Evolutionary conservation across 2,797 vertebrate species (phyloP).

Genomic region (Helostoma temminkii): DNA sequence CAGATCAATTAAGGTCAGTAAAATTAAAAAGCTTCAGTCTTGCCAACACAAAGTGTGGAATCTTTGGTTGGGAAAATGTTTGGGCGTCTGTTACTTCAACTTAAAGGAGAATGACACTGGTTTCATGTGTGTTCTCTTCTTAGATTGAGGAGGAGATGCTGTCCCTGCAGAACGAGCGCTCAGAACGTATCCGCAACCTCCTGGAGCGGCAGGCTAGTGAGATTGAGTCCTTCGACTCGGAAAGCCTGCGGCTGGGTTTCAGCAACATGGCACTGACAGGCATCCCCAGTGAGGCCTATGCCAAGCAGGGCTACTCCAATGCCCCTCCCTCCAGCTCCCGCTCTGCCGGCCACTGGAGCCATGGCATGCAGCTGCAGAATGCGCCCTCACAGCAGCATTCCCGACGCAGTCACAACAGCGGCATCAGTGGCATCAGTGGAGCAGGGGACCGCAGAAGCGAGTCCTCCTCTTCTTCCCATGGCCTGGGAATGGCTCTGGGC

Average conservation of each 20-base stretch:
- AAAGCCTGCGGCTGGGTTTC: conserved; percentile 92
- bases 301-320: conserved; percentile 90
- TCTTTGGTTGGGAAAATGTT: no score
- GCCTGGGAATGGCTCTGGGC: conserved; percentile 68
- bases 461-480: conserved; percentile 76
- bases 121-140: background rate
- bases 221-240: conserved; percentile 92
- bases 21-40: no score
- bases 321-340: conserved; percentile 84
- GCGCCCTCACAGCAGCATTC: conserved; percentile 84
- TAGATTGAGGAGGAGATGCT: conserved; percentile 96
- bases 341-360: conserved; percentile 90
- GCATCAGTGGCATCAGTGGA: conserved; percentile 50
- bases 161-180: conserved; percentile 92
- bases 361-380: conserved; percentile 84
- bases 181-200: conserved; percentile 91
- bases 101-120: background rate
- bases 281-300: conserved; percentile 89
- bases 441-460: conserved; percentile 76
- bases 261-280: conserved; percentile 90
- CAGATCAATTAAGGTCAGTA: no score
- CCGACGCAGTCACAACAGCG: conserved; percentile 84
- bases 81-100: background rate
- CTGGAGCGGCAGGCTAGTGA: conserved; percentile 93
- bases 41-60: no score